A percentile compares a stretch with the other conserved stretches of the same genome.
Conservation (phyloP, 2,888 invertebrate genomes). For the Hedya salicella region DNA sequence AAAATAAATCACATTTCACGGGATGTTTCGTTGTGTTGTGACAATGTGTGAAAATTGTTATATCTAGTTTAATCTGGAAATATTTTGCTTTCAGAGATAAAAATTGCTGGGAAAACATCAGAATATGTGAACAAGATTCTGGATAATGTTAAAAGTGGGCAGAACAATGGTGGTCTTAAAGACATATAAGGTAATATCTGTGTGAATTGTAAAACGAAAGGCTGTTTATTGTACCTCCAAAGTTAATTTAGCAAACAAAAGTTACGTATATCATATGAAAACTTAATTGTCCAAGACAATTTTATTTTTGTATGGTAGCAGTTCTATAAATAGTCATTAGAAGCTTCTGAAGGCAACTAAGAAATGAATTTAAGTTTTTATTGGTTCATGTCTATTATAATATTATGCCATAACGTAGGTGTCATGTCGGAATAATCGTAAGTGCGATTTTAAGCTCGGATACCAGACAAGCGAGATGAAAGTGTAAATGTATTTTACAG, state of each 20-base stretch:
- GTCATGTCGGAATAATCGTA: slow-evolving; percentile 48
- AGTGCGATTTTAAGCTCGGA: slow-evolving; percentile 18
- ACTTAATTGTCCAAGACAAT: slow-evolving; percentile 78
- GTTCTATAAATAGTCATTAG: slow-evolving; percentile 70
- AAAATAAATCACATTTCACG: no score
- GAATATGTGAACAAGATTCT: slow-evolving; percentile 97
- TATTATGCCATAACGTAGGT: slow-evolving; percentile 58
- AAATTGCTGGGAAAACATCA: slow-evolving; percentile 96
- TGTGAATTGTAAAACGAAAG: slow-evolving; percentile 76
- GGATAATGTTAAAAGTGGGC: slow-evolving; percentile 93
- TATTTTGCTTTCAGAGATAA: slow-evolving; percentile 87
- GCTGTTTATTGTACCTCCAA: slow-evolving; percentile 85
- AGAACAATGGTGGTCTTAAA: slow-evolving; percentile 90
- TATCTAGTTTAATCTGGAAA: not conserved
- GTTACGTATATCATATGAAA: slow-evolving; percentile 71
- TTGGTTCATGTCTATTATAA: slow-evolving; percentile 55
- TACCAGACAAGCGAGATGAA: slow-evolving; percentile 21
- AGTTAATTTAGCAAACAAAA: slow-evolving; percentile 76
- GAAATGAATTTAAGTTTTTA: slow-evolving; percentile 49
- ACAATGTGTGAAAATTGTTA: no score
- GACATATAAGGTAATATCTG: slow-evolving; percentile 83
- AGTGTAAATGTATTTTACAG: slow-evolving; percentile 3
- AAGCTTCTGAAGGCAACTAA: slow-evolving; percentile 77
- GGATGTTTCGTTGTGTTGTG: no score
- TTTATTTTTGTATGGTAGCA: slow-evolving; percentile 78